Evolutionary conservation across 2,113 vertebrate genomes (phyloP).

Genomic region (Panthera leo): DNA sequence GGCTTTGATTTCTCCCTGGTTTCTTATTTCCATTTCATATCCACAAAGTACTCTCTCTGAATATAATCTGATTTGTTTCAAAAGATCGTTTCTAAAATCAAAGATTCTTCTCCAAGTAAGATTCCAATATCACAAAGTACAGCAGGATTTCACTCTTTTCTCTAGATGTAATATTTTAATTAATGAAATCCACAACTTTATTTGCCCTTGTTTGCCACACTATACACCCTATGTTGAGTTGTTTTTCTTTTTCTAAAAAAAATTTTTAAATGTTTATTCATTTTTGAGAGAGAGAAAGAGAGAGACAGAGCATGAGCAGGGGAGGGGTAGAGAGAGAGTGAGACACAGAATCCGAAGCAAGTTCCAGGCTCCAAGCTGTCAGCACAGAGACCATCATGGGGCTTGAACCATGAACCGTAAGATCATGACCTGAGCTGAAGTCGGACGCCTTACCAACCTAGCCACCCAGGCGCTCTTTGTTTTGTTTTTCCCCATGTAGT

Average conservation of each 20-base stretch:
- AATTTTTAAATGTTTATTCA: too few species aligned
- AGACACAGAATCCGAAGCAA: too few species aligned
- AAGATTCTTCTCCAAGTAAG: not conserved
- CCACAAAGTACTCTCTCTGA: not conserved
- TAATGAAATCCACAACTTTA: not conserved
- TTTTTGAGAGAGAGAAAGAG: too few species aligned
- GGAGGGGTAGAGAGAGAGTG: too few species aligned
- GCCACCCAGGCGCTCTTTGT: too few species aligned
- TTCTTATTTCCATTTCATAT: not conserved
- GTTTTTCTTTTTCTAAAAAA: not conserved
- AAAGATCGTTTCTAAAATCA: conserved; percentile 28
- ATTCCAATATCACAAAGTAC: not conserved
- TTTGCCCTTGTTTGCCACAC: not conserved
- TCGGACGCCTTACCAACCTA: too few species aligned
- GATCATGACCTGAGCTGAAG: too few species aligned
- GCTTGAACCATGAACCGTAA: too few species aligned
- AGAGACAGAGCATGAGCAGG: too few species aligned
- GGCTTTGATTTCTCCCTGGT: not conserved
- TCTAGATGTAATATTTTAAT: not conserved
- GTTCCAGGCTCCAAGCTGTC: too few species aligned
- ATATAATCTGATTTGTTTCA: not conserved
- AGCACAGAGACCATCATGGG: too few species aligned
- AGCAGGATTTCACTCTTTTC: not conserved
- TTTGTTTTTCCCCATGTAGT: not conserved
- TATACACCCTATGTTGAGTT: not conserved